These are phyloP conservation scores for Buphagus erythrorhynchus DNA, from an alignment of 2,797 vertebrate species.

Conservation along the genomic window DNA sequence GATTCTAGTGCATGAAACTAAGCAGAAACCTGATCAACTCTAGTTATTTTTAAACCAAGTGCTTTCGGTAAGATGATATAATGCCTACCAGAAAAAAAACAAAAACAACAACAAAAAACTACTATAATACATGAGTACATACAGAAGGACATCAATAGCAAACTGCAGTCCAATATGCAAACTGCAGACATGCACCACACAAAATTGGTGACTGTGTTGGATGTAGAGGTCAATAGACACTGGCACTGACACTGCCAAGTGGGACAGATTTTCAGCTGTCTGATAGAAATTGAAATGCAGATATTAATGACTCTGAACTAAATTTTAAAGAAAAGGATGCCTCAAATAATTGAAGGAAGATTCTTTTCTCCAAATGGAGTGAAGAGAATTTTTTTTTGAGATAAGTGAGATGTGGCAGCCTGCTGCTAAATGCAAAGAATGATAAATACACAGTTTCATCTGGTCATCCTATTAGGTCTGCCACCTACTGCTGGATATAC, in stretches of 20 bases:
- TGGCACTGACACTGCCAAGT: not conserved
- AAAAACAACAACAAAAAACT: too few species aligned
- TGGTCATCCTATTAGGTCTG: not conserved
- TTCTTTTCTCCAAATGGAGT: not conserved
- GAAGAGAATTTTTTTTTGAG: not conserved
- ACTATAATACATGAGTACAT: fast-evolving
- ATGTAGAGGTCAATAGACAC: not conserved
- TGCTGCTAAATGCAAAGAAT: not conserved
- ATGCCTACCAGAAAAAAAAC: not conserved
- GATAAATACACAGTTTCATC: not conserved
- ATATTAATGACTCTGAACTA: not conserved
- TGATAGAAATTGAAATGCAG: not conserved
- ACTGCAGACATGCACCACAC: not conserved
- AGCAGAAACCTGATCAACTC: not conserved
- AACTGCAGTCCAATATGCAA: not conserved
- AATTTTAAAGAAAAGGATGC: not conserved
- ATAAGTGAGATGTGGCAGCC: not conserved
- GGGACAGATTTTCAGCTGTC: not conserved
- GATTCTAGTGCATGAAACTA: not conserved
- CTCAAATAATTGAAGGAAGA: not conserved
- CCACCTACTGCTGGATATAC: not conserved
- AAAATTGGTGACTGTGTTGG: not conserved
- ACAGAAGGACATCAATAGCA: not conserved
- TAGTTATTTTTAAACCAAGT: not conserved
- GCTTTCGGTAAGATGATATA: not conserved